Conservation (phyloP, 2,113 vertebrate genomes). For the Aspiorhynchus laticeps region DNA sequence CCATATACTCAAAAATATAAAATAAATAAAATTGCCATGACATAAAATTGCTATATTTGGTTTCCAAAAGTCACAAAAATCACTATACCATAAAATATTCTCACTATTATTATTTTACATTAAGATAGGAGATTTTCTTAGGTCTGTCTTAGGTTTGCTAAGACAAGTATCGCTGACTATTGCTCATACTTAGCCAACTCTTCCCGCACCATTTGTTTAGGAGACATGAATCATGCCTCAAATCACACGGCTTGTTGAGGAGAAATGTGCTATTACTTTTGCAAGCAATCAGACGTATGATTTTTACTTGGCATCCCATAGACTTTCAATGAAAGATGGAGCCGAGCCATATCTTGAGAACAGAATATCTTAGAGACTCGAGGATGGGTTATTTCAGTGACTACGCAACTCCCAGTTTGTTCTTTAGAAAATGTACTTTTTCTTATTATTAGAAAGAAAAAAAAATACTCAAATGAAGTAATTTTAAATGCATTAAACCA, state of each 20-base stretch:
- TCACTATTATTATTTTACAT: not conserved
- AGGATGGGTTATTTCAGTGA: not conserved
- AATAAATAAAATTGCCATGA: not conserved
- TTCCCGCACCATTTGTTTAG: not conserved
- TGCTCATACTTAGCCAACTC: not conserved
- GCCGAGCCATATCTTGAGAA: not conserved
- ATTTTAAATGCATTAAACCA: not conserved
- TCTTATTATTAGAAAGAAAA: not conserved
- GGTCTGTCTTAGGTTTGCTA: too few species aligned
- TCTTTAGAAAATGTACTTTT: too few species aligned
- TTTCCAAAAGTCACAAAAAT: not conserved
- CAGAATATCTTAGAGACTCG: not conserved
- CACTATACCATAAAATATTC: not conserved
- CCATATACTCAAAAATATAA: too few species aligned
- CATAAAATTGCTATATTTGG: not conserved
- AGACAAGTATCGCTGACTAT: not conserved
- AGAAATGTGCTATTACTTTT: slow-evolving; percentile 4
- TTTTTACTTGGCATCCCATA: not conserved
- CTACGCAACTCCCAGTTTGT: too few species aligned
- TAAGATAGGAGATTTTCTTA: not conserved
- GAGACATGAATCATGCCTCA: not conserved
- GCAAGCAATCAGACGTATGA: not conserved
- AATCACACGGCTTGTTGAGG: slow-evolving; percentile 2
- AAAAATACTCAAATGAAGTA: not conserved
- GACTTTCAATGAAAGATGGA: not conserved